Evolutionary conservation across 2,113 vertebrate species (phyloP), one percentile per base, ranked within the genome.

Genomic region (Lynx canadensis): DNA sequence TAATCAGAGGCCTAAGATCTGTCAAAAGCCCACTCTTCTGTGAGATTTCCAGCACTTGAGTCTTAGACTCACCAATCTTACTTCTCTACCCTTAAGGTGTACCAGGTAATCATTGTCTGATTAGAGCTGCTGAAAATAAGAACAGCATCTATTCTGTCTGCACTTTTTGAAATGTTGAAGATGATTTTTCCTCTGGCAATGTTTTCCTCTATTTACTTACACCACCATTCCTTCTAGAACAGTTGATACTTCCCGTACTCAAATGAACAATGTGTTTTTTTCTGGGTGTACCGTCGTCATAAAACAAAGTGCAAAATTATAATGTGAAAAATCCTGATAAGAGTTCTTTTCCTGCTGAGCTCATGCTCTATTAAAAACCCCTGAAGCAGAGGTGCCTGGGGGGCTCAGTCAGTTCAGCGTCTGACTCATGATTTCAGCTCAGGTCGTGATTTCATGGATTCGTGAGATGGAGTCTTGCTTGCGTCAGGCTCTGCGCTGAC

Each of bases 251-350:
- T 95, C 50, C 65, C 45, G 8, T 90, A 82, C 55, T 71, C 45
- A 94, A 57, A 79, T 45, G 21, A 97, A 86, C 31, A 23, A 25
- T 38, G 38, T 91, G 10, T 74, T 82, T 97, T 96, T 88, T 90
- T 52, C 73, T 89, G 7, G 29, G 27, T 74, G 0, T 87, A 60
- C 31, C 95, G 57, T 92, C 78, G 89, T 89, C 89, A 19, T 81
- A 97, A 95, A 97, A 86, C 45, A 81, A 83, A 96, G 57, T 94
- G 50, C 74, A 84, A 94, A 92, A 94, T 86, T 89, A 84, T 94
- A 96, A 86, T 1, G 12, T 93, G 52, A 91, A 93, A 94, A 96
- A 85, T 69, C 18, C 31, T 50, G 57, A 16, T 89, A 90, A 95
- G 65, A 78, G 60, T 33, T 68, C 82, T 74, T 96, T 92, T 97